Percentiles rank a stretch among this genome's conserved stretches.
Conservation (phyloP, 2,888 invertebrate species). For the Pandemis heparana region DNA sequence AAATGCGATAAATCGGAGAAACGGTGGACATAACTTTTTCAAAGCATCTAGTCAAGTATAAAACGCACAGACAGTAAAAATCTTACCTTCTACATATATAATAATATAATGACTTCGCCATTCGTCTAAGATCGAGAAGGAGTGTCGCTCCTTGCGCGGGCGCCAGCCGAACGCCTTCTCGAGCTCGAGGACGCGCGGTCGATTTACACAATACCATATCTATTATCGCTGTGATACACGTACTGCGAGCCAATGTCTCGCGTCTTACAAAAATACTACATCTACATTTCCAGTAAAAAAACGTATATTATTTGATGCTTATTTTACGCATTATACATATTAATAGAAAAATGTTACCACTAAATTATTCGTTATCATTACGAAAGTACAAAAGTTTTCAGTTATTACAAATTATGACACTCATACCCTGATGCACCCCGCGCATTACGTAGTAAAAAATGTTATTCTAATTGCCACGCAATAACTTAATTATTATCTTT, state of each 20-base stretch:
- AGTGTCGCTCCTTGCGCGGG: constrained; percentile 55
- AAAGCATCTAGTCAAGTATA: constrained; percentile 73
- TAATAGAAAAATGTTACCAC: constrained; percentile 78
- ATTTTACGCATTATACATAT: constrained; percentile 77
- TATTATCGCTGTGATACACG: constrained; percentile 86
- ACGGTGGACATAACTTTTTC: constrained; percentile 57
- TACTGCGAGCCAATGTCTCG: constrained; percentile 69
- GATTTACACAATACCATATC: constrained; percentile 69
- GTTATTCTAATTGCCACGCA: constrained; percentile 81
- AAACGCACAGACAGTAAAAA: constrained; percentile 70
- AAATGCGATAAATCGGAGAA: constrained; percentile 47
- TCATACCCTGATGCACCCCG: constrained; percentile 86
- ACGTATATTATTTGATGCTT: constrained; percentile 78
- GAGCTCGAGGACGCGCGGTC: constrained; percentile 64
- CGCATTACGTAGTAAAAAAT: constrained; percentile 75
- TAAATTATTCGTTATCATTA: constrained; percentile 80
- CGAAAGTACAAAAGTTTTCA: constrained; percentile 81
- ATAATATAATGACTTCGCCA: constrained; percentile 64
- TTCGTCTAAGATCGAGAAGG: constrained; percentile 64
- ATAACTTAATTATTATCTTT: constrained; percentile 80
- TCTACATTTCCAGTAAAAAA: constrained; percentile 82
- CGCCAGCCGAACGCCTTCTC: constrained; percentile 62
- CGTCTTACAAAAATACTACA: constrained; percentile 82
- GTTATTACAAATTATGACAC: constrained; percentile 83
- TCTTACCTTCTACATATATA: constrained; percentile 71